Evolutionary conservation across 2,113 vertebrate genomes (phyloP).

Genomic region (Pachyramphus minor): DNA sequence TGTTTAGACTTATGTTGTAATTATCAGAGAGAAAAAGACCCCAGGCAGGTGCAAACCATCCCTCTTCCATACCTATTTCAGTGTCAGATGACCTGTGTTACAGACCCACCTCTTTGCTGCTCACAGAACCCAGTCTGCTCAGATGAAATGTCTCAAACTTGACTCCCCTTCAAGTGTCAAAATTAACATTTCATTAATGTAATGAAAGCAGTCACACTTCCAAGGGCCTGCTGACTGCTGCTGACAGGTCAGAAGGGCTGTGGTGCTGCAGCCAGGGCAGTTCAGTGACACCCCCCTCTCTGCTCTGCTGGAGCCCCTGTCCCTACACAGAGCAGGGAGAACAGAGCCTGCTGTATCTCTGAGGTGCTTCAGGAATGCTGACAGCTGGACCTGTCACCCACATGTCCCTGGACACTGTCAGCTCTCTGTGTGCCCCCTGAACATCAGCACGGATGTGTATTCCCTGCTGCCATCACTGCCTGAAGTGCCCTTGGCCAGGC

Average conservation of each 20-base stretch:
- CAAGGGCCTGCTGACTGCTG: background rate
- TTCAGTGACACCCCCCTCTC: no score
- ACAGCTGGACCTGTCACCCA: fast-evolving
- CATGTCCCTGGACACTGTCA: background rate
- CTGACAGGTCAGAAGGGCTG: background rate
- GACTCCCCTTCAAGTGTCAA: background rate
- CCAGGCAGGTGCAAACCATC: background rate
- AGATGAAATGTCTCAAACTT: background rate
- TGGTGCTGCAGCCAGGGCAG: background rate
- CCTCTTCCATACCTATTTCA: background rate
- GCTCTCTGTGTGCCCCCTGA: background rate
- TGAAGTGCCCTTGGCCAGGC: background rate
- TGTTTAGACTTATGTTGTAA: background rate
- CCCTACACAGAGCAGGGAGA: background rate
- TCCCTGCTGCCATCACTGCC: background rate
- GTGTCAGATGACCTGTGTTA: background rate
- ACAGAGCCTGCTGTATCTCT: background rate
- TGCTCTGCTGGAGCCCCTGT: background rate
- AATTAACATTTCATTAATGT: background rate
- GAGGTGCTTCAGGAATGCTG: background rate
- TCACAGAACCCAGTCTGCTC: background rate
- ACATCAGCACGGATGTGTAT: background rate
- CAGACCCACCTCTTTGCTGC: background rate
- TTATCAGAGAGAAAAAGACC: background rate
- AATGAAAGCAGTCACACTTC: background rate